Percentiles rank a stretch among this genome's conserved stretches.
Conservation (phyloP, 53 echinoderm and acorn worm species). For the Holothuria scabra region DNA sequence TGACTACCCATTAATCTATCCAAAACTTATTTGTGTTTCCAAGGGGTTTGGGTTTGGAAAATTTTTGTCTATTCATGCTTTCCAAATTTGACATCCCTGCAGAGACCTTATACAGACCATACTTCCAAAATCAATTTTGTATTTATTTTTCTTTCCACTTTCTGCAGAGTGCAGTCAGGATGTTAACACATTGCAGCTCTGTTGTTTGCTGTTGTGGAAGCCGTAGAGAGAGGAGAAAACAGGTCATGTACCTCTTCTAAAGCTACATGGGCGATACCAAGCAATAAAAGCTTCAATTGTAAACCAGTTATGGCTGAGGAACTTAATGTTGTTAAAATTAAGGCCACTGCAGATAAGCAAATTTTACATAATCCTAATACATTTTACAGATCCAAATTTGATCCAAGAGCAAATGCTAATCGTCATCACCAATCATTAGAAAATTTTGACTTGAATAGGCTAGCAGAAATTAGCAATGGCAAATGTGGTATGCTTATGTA, state of each 20-base stretch:
- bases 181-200: constrained; percentile 6
- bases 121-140: too few species aligned
- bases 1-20: too few species aligned
- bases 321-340: constrained; percentile 48
- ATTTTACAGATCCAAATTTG: constrained; percentile 52
- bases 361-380: neutral
- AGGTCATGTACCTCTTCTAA: neutral
- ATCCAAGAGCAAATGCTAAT: constrained; percentile 44
- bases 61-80: too few species aligned
- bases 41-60: too few species aligned
- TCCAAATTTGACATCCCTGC: too few species aligned
- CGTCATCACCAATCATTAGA: constrained; percentile 37
- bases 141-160: too few species aligned
- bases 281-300: neutral
- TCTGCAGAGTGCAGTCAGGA: neutral
- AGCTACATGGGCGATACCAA: constrained; percentile 51
- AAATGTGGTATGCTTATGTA: constrained; percentile 72
- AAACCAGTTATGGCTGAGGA: constrained; percentile 13
- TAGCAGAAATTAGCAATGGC: constrained; percentile 70
- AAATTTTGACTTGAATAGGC: constrained; percentile 54
- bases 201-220: neutral
- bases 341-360: constrained; percentile 25
- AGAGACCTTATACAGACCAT: too few species aligned
- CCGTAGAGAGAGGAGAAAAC: too few species aligned
- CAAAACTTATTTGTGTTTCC: too few species aligned